Percentiles rank a stretch among this genome's conserved stretches.
phyloP scores from a whole-genome alignment of 2,113 vertebrate genomes.

The Merops nubicus region DNA sequence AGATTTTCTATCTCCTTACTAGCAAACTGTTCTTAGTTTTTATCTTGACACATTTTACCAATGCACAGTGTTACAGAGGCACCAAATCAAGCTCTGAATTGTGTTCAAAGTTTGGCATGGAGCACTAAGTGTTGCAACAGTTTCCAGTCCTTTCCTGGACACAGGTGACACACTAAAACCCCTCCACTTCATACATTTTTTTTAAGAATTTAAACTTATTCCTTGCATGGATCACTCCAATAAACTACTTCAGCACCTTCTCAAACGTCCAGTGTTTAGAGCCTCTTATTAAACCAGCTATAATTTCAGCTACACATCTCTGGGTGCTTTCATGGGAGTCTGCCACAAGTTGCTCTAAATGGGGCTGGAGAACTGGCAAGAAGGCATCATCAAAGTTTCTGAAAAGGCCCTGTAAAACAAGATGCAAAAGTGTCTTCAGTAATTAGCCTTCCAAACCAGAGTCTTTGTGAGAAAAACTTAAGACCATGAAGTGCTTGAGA shows the following conservation, averaged over 20 bases:
- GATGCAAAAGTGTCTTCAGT: not conserved
- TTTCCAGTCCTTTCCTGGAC: not conserved
- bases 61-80: not conserved
- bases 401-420: conserved; percentile 87
- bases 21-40: not conserved
- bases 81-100: not conserved
- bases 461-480: rapidly evolving
- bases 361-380: conserved; percentile 87
- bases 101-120: not conserved
- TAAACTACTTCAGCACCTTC: conserved; percentile 77
- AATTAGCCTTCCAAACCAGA: not conserved
- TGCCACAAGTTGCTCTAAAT: conserved; percentile 89
- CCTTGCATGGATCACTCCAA: not conserved
- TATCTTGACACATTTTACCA: not conserved
- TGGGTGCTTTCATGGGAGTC: conserved; percentile 96
- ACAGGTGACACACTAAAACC: not conserved
- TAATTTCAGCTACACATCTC: conserved; percentile 94
- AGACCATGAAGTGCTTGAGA: not conserved
- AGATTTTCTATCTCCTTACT: not conserved
- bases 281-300: conserved; percentile 94
- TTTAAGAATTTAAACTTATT: not conserved
- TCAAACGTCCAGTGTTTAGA: conserved; percentile 95
- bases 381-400: conserved; percentile 92
- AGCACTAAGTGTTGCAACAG: not conserved
- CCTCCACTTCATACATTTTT: not conserved